These are phyloP conservation scores for Garrulus glandarius DNA, from an alignment of 2,797 vertebrate species.

Conservation along the genomic window DNA sequence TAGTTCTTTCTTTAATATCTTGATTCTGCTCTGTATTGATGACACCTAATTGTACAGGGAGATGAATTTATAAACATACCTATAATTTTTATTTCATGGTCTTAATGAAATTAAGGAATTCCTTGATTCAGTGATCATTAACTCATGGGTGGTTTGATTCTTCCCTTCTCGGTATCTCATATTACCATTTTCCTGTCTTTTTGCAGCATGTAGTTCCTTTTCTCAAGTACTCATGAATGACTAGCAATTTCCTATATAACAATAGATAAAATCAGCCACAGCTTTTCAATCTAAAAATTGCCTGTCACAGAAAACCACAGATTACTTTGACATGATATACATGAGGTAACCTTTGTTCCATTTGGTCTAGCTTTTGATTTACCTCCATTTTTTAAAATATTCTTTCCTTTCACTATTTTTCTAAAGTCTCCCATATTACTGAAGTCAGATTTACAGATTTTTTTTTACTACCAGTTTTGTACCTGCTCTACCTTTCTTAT, in stretches of 20 bases:
- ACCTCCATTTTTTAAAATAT: not conserved
- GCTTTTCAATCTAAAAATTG: not conserved
- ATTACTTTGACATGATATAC: not conserved
- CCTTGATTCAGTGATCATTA: not conserved
- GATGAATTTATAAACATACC: not conserved
- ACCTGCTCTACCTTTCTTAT: not conserved
- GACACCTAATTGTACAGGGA: not conserved
- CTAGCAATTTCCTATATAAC: not conserved
- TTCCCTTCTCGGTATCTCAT: not conserved
- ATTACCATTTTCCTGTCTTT: not conserved
- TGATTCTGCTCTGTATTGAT: not conserved
- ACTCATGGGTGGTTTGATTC: not conserved
- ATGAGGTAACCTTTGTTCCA: not conserved
- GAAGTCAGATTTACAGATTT: not conserved
- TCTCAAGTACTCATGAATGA: not conserved
- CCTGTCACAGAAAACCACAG: not conserved
- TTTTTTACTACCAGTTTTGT: not conserved
- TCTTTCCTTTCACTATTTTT: not conserved
- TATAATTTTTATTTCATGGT: not conserved
- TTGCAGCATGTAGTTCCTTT: not conserved
- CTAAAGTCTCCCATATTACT: not conserved
- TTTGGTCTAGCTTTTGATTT: not conserved
- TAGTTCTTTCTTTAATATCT: not conserved
- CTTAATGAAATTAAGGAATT: not conserved
- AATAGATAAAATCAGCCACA: not conserved